Evolutionary conservation across 2,888 invertebrate genomes (phyloP), one percentile per base, ranked within the genome.

Genomic region (Ceratothoa steindachneri): DNA sequence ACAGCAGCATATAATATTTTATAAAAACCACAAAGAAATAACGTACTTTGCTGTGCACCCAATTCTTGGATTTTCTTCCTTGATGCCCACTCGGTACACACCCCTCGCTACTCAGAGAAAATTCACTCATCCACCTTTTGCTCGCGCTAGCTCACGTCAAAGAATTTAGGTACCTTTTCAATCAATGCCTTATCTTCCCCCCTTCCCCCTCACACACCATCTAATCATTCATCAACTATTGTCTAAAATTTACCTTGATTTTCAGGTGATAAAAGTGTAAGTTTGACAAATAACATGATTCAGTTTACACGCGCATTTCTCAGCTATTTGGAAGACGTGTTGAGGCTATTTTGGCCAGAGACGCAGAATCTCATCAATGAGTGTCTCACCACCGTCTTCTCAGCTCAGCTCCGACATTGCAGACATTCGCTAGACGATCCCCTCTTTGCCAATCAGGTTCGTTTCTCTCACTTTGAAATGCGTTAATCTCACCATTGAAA

Each of bases 241-340:
- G n/a, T n/a, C n/a, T n/a, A n/a, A n/a, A n/a, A n/a, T n/a, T n/a
- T n/a, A 15, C 2, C 3, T 19, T 64, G 0, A 27, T 64, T 7
- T 28, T 64, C 28, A 86, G 90, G 89, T 80, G 89, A 89, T 74
- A 87, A 87, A 80, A 91, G 91, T 89, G 86, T 93, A 69, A 89
- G 90, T 80, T 85, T 94, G 81, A 93, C 93, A 0, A 88, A 88
- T 82, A 93, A 92, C 85, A 92, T 91, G 3, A 86, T 93, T 80
- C 89, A 90, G 82, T 94, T 94, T 85, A 89, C 90, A 4, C 91
- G 91, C 84, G 87, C 91, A 2, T 91, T 90, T 81, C 85, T 92
- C 60, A 88, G 89, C 28, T 86, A 93, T 76, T 87, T 92, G 79
- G 90, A 91, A 81, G 90, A 93, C 82, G 90, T 93, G 80, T 84